Base-by-base conservation (phyloP, 2,888 invertebrate genomes). In the Sphaerophoria rueppellii region DNA sequence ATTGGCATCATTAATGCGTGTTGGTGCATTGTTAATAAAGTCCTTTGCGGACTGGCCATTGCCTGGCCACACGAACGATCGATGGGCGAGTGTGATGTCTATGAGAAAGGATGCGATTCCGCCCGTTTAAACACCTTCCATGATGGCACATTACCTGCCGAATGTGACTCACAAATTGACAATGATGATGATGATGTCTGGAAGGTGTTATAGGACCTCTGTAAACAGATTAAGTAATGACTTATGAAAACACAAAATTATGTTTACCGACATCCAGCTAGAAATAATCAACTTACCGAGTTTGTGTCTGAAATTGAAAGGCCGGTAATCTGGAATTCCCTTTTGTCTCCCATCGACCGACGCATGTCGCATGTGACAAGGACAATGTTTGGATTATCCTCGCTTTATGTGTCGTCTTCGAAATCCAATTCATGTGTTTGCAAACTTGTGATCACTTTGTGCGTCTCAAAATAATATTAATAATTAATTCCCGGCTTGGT, bases 381-480 rank as follows among this genome's bases (percentile, higher is more conserved):
- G 57, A 52, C 65, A 79, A 71, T 48, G 65, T 54, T 46, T 40
- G 76, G 83, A 76, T 83, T 81, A 85, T 81, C 75, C 72, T 69
- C 76, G 24, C 24, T 24, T 24, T 24, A 24, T 24, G 24, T 24
- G 24, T 85, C 24, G 57, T 57, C 72, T 72, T 67, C 24, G 52
- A 16, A 86, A 86, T 86, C 85, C 85, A 86, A 86, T 86, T 82
- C 85, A 58, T 73, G 35, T 86, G 82, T 86, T 86, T 86, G 77
- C 73, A 81, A 82, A 86, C 77, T 81, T 75, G 46, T 60, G 54
- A 73, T 73, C 82, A 65, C 70, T 85, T 71, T 65, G 71, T 79
- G 43, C 61, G 14, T 40, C 40, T 48, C 48, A 34, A 55, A 24
- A 24, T 24, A 24, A 70, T 40, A 40, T 77, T 81, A 77, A 77